phyloP scores from a whole-genome alignment of 2,888 invertebrate species.

The Cyrtodaria siliqua region DNA sequence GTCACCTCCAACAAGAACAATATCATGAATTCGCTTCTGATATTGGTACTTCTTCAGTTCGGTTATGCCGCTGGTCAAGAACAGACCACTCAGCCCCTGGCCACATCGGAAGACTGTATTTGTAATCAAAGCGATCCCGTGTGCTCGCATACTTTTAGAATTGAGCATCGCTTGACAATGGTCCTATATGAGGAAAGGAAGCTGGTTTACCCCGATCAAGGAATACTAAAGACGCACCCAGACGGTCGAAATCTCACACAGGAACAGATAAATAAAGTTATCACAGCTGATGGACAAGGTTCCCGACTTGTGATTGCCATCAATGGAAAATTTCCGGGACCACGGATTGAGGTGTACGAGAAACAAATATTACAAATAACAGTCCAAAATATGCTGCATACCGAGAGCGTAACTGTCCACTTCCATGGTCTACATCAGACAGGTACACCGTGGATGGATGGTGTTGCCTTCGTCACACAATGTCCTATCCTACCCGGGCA shows the following conservation, averaged over 20 bases:
- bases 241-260: background rate
- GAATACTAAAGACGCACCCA: conserved; percentile 30
- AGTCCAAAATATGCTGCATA: conserved; percentile 64
- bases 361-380: conserved; percentile 58
- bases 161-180: conserved; percentile 62
- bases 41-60: too few species aligned
- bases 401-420: conserved; percentile 70
- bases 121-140: conserved; percentile 26
- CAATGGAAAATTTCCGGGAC: conserved; percentile 74
- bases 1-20: too few species aligned
- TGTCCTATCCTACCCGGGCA: conserved; percentile 73
- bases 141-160: conserved; percentile 49
- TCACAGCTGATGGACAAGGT: conserved; percentile 67
- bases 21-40: too few species aligned
- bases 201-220: conserved; percentile 35
- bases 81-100: conserved; percentile 20
- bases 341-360: conserved; percentile 69
- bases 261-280: conserved; percentile 18
- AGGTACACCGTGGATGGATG: conserved; percentile 72
- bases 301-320: conserved; percentile 67
- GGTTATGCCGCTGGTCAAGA: too few species aligned
- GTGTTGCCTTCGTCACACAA: conserved; percentile 72
- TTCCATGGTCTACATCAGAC: conserved; percentile 74
- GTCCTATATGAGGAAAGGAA: conserved; percentile 27
- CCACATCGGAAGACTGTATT: conserved; percentile 16